Percentiles rank a stretch among this genome's conserved stretches.
phyloP scores from a whole-genome alignment of 2,797 vertebrate species.

The Heliangelus exortis region DNA sequence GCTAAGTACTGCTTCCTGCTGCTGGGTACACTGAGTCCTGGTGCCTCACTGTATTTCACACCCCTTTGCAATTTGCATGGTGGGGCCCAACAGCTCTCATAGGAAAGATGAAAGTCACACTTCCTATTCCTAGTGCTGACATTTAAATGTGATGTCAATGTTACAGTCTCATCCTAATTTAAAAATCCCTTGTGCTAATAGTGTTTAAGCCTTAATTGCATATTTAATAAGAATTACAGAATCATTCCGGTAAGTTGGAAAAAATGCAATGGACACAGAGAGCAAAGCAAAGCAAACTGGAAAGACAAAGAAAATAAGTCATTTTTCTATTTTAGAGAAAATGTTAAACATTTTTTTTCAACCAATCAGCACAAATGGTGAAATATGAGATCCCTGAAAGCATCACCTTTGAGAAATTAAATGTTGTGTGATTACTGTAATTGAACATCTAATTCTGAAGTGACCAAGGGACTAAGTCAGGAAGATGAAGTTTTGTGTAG shows the following conservation, averaged over 20 bases:
- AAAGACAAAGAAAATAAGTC: not conserved
- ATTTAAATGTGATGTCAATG: not conserved
- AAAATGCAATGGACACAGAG: not conserved
- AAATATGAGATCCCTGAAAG: not conserved
- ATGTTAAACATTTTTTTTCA: not conserved
- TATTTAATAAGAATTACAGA: slow-evolving; percentile 43
- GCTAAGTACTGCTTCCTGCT: not conserved
- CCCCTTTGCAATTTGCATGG: not conserved
- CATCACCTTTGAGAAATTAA: not conserved
- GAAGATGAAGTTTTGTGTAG: not conserved
- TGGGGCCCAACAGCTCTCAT: not conserved
- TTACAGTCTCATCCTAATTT: not conserved
- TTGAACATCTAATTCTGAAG: not conserved
- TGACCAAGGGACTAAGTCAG: not conserved
- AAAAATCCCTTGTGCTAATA: slow-evolving; percentile 21
- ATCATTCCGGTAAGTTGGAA: not conserved
- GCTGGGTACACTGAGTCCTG: not conserved
- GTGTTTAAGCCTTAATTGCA: slow-evolving; percentile 45
- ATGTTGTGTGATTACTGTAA: not conserved
- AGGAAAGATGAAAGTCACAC: not conserved
- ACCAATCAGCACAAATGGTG: not conserved
- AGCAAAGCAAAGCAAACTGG: not conserved
- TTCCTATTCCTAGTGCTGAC: not conserved
- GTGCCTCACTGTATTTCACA: not conserved
- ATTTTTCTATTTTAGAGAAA: not conserved